Evolutionary conservation across 2,113 vertebrate species (phyloP).

Genomic region (Cottus gobio): DNA sequence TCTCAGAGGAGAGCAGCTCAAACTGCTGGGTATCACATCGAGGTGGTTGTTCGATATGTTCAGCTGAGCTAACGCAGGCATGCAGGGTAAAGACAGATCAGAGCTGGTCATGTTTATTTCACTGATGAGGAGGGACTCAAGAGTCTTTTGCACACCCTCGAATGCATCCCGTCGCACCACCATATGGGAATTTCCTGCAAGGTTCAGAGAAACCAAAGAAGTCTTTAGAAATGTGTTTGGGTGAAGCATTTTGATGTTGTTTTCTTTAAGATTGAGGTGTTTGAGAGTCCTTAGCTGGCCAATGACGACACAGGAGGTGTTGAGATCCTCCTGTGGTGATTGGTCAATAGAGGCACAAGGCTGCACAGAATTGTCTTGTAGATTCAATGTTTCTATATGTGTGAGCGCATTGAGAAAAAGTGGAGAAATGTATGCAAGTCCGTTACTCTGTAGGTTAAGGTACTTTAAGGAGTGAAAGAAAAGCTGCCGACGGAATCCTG

Average conservation of each 20-base stretch:
- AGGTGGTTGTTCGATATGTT: conserved; percentile 81
- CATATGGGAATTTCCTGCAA: conserved; percentile 80
- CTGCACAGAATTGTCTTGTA: conserved; percentile 80
- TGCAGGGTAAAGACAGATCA: conserved; percentile 75
- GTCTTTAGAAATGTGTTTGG: conserved; percentile 73
- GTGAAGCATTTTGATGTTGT: conserved; percentile 75
- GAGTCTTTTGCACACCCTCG: conserved; percentile 73
- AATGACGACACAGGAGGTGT: conserved; percentile 77
- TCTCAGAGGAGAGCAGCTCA: conserved; percentile 75
- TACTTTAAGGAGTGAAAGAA: conserved; percentile 68
- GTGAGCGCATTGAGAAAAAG: conserved; percentile 80
- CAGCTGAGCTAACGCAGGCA: conserved; percentile 71
- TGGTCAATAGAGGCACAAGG: conserved; percentile 61
- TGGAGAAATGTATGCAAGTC: conserved; percentile 69
- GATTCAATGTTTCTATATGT: conserved; percentile 79
- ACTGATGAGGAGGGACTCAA: conserved; percentile 81
- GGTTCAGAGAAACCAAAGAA: conserved; percentile 80
- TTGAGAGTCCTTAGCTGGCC: conserved; percentile 70
- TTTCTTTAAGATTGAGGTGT: conserved; percentile 80
- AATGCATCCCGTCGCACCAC: conserved; percentile 65
- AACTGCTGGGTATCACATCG: conserved; percentile 64
- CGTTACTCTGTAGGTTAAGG: conserved; percentile 81
- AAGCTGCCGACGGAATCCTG: conserved; percentile 33
- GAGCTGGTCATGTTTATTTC: conserved; percentile 74
- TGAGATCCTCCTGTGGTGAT: background rate